Conservation (phyloP, 1,140 invertebrate species). For the Liolophura sinensis region DNA sequence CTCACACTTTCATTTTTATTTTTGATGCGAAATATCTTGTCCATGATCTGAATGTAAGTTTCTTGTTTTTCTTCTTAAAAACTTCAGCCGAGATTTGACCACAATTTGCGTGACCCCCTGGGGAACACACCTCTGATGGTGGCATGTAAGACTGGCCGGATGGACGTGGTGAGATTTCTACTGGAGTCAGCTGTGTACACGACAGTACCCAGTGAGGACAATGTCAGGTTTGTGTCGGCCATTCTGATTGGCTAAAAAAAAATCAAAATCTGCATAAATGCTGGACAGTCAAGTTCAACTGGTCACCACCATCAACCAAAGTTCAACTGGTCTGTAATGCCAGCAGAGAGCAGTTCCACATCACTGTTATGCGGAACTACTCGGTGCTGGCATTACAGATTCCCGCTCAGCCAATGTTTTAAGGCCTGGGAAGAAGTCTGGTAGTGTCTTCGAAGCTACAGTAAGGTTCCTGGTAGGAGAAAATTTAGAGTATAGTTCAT, state of each 20-base stretch:
- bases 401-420: too few species aligned
- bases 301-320: too few species aligned
- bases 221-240: neutral
- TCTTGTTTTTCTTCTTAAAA: constrained; percentile 4
- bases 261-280: neutral
- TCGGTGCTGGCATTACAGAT: too few species aligned
- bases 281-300: neutral
- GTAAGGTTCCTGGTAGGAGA: too few species aligned
- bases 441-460: too few species aligned
- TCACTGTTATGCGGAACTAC: too few species aligned
- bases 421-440: too few species aligned
- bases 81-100: constrained; percentile 48
- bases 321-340: too few species aligned
- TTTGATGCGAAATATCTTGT: too few species aligned
- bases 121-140: constrained; percentile 52
- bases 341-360: too few species aligned
- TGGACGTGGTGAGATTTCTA: constrained; percentile 36
- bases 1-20: too few species aligned
- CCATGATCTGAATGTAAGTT: neutral
- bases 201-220: neutral
- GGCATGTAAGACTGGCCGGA: constrained; percentile 28
- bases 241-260: neutral
- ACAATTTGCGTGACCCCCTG: constrained; percentile 42
- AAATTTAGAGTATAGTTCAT: too few species aligned
- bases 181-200: constrained; percentile 44